Base-by-base conservation (phyloP, 30 jellyfish, hydroid and myxozoan species). In the Sanderia malayensis region DNA sequence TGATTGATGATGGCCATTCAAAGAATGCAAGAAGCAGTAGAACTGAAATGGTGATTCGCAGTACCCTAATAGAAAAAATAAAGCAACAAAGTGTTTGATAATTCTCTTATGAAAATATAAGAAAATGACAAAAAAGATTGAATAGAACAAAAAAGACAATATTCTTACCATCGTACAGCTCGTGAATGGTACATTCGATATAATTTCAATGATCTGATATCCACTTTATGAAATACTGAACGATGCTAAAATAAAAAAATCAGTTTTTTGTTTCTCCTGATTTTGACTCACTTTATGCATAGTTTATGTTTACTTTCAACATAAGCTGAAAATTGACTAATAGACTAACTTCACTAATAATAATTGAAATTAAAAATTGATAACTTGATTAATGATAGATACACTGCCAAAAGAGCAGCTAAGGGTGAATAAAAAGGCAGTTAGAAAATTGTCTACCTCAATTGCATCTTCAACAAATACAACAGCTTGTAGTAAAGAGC, bases 391-490 rank as follows among this genome's bases (percentile, higher is more conserved):
- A n/a, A n/a, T n/a, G n/a, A n/a, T n/a, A n/a, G n/a, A n/a, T n/a
- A n/a, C n/a, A n/a, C n/a, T n/a, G n/a, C n/a, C n/a, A n/a, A n/a
- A n/a, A n/a, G n/a, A n/a, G n/a, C n/a, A n/a, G n/a, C n/a, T n/a
- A n/a, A n/a, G n/a, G n/a, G n/a, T n/a, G n/a, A n/a, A n/a, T n/a
- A n/a, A n/a, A n/a, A n/a, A n/a, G n/a, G n/a, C n/a, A n/a, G n/a
- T n/a, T n/a, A n/a, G n/a, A n/a, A n/a, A n/a, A n/a, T n/a, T n/a
- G n/a, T 18, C 61, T 74, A 87, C 96, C 94, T 82, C 92, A 1
- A 89, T 83, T 1, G 97, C 97, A 83, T 89, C 97, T 83, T 89
- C 97, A 44, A 89, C 84, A 75, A 89, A 89, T 6, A 89, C 97
- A 17, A 72, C 81, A 10, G 97, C 97, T 73, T 89, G 97, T 21